Percentiles rank a stretch among this genome's conserved stretches.
Conservation (phyloP, 2,113 vertebrate genomes). For the Perognathus longimembris region DNA sequence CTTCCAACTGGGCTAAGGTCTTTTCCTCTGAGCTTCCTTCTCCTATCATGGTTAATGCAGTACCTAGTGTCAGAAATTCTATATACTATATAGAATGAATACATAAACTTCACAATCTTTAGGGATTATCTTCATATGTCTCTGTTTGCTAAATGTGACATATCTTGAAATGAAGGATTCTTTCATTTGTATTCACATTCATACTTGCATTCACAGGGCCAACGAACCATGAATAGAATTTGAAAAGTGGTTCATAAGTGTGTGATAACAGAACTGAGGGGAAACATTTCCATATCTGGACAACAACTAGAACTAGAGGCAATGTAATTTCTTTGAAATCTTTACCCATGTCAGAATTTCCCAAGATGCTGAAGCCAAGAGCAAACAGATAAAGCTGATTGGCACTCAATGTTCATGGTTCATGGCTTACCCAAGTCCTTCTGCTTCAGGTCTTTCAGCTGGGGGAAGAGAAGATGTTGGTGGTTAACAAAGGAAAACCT, state of each 20-base stretch:
- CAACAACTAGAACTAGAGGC: not conserved
- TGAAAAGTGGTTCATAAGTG: not conserved
- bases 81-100: not conserved
- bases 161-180: not conserved
- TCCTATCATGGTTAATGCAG: not conserved
- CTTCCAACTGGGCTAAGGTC: not conserved
- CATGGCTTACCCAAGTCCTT: not conserved
- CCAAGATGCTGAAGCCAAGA: slow-evolving; percentile 19
- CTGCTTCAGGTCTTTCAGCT: slow-evolving; percentile 30
- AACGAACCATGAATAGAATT: not conserved
- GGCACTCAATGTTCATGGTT: not conserved
- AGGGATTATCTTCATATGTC: not conserved
- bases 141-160: not conserved
- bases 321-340: slow-evolving; percentile 28
- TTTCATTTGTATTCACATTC: not conserved
- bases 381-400: not conserved
- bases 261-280: not conserved
- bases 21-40: not conserved
- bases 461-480: not conserved
- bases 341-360: slow-evolving; percentile 40
- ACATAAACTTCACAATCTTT: not conserved
- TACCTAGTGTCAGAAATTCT: not conserved
- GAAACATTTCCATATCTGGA: slow-evolving; percentile 47
- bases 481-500: slow-evolving; percentile 27
- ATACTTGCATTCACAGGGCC: not conserved